Evolutionary conservation across 2,888 invertebrate genomes (phyloP).

Genomic region (Drosophila koepferae): DNA sequence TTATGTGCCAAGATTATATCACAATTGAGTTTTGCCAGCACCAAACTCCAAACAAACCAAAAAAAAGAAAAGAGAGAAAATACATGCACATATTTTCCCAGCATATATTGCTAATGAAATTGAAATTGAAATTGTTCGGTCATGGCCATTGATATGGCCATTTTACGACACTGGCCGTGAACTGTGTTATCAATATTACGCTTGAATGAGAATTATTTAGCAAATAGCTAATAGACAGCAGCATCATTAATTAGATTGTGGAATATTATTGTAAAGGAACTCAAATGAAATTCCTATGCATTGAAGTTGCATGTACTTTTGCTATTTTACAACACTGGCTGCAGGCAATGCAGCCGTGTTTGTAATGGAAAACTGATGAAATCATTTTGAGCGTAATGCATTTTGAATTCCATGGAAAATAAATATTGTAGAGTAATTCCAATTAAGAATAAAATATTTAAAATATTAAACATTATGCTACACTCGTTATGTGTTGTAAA

Average conservation of each 20-base stretch:
- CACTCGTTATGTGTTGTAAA: neutral
- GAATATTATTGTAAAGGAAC: neutral
- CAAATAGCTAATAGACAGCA: conserved; percentile 32
- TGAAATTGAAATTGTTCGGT: conserved; percentile 48
- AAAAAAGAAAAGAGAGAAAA: neutral
- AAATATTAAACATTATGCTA: neutral
- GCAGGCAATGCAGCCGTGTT: neutral
- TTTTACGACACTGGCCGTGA: conserved; percentile 1
- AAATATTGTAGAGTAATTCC: neutral
- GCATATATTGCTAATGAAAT: conserved; percentile 55
- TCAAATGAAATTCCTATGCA: neutral
- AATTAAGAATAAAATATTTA: too few relatives aligned
- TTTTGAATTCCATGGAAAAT: neutral
- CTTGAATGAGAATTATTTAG: conserved; percentile 21
- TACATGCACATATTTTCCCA: conserved; percentile 27
- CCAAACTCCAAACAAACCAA: neutral
- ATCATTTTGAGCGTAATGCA: neutral
- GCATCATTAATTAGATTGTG: neutral
- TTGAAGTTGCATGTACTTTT: neutral
- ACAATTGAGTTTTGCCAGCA: conserved; percentile 24
- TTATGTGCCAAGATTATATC: conserved; percentile 59
- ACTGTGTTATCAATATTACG: conserved; percentile 17
- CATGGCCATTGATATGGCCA: conserved; percentile 5
- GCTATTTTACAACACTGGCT: conserved; percentile 1
- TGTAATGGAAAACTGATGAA: neutral